A percentile compares a stretch with the other conserved stretches of the same genome.
Conservation (phyloP, 2,113 vertebrate species). For the Tetrao urogallus region DNA sequence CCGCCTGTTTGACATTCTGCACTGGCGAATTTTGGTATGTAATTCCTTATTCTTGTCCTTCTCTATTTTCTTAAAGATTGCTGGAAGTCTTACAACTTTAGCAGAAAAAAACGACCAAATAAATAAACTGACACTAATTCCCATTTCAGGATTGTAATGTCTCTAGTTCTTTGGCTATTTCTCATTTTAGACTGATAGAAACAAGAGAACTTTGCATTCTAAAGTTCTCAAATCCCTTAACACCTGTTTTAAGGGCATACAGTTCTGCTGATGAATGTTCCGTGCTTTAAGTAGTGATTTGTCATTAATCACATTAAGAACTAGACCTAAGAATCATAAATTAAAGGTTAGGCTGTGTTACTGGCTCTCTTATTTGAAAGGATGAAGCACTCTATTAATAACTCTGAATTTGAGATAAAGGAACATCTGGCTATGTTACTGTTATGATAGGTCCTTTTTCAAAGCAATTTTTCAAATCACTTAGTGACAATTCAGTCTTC, state of each 20-base stretch:
- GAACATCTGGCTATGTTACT: conserved; percentile 1
- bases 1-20: not conserved
- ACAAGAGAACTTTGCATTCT: conserved; percentile 8
- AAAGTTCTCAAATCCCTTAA: conserved; percentile 41
- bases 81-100: not conserved
- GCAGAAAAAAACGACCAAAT: not conserved
- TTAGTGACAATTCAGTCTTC: not conserved
- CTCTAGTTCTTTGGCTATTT: conserved; percentile 47
- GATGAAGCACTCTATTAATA: conserved; percentile 32
- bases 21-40: conserved; percentile 2
- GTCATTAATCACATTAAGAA: conserved; percentile 81
- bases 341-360: conserved; percentile 63
- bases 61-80: not conserved
- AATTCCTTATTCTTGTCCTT: not conserved
- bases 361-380: conserved; percentile 51
- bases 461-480: not conserved
- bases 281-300: conserved; percentile 64
- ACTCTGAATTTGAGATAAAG: conserved; percentile 1
- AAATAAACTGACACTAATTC: not conserved
- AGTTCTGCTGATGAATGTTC: conserved; percentile 76
- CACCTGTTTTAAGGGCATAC: conserved; percentile 68
- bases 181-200: not conserved
- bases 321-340: conserved; percentile 75
- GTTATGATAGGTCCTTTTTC: not conserved
- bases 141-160: not conserved